phyloP scores from a whole-genome alignment of 2,113 vertebrate genomes.

The Ramphastos sulfuratus region DNA sequence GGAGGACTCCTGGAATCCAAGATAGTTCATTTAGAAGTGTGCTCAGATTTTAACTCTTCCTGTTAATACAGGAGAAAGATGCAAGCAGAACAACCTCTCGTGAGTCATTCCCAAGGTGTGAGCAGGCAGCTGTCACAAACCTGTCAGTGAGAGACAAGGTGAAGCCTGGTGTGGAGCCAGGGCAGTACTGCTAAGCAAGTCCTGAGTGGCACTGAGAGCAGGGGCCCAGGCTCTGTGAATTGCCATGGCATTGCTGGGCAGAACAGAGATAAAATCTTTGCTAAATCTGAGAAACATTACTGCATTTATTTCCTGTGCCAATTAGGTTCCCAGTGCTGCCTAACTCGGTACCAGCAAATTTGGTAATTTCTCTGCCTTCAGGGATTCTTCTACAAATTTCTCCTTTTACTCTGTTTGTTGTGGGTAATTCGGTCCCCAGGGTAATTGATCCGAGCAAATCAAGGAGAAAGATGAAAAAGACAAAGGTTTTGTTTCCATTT shows the following conservation, averaged over 20 bases:
- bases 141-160: neutral
- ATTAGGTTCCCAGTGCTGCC: neutral
- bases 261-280: neutral
- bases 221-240: rapidly evolving
- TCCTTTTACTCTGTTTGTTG: neutral
- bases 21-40: neutral
- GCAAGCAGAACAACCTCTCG: neutral
- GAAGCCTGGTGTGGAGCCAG: rapidly evolving
- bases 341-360: neutral
- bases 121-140: neutral
- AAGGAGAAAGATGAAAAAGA: neutral
- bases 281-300: neutral
- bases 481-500: slow-evolving; percentile 8
- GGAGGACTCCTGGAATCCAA: neutral
- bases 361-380: neutral
- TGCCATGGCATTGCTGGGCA: neutral
- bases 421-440: neutral
- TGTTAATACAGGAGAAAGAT: neutral
- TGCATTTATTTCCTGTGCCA: neutral
- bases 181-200: neutral
- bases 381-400: neutral
- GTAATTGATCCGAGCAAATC: neutral
- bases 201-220: neutral
- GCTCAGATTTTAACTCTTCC: neutral
- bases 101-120: rapidly evolving